Evolutionary conservation across 2,797 vertebrate species (phyloP).

Genomic region (Poeciliopsis turneri): DNA sequence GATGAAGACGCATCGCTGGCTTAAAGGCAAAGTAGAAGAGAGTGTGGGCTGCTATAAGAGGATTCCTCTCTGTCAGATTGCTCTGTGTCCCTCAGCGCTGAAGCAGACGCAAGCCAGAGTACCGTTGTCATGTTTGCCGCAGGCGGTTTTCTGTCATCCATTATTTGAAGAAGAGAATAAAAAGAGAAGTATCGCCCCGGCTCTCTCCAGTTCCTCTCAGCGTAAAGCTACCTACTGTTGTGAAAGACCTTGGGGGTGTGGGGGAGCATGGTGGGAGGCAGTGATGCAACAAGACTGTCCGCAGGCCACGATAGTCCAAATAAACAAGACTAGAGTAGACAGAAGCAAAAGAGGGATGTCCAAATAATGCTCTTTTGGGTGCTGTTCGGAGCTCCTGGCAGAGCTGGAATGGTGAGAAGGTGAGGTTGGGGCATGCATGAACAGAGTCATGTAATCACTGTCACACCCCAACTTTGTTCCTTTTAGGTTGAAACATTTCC

Average conservation of each 20-base stretch:
- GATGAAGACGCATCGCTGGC: conserved; percentile 61
- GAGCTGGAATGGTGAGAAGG: background rate
- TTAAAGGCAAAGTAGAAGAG: conserved; percentile 43
- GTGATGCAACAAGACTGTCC: conserved; percentile 45
- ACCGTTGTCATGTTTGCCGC: conserved; percentile 44
- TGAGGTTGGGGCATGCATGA: conserved; percentile 17
- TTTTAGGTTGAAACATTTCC: conserved; percentile 1
- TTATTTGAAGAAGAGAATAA: conserved; percentile 8
- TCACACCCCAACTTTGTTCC: conserved; percentile 22
- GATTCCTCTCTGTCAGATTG: conserved; percentile 64
- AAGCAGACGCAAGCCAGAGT: conserved; percentile 45
- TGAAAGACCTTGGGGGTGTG: conserved; percentile 18
- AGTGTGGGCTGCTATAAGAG: conserved; percentile 70
- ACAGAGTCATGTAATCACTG: background rate
- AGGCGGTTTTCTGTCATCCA: conserved; percentile 17
- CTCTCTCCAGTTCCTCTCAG: background rate
- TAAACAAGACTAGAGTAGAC: conserved; percentile 33
- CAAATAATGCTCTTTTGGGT: conserved; percentile 15
- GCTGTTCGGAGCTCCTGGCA: conserved; percentile 10
- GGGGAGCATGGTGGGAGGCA: conserved; percentile 32
- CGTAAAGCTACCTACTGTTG: conserved; percentile 28
- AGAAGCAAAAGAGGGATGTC: conserved; percentile 4
- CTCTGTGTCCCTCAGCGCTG: conserved; percentile 45
- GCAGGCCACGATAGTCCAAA: conserved; percentile 29
- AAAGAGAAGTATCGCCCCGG: conserved; percentile 13